Conservation (phyloP, 2,113 vertebrate genomes). For the Cyrtonyx montezumae region DNA sequence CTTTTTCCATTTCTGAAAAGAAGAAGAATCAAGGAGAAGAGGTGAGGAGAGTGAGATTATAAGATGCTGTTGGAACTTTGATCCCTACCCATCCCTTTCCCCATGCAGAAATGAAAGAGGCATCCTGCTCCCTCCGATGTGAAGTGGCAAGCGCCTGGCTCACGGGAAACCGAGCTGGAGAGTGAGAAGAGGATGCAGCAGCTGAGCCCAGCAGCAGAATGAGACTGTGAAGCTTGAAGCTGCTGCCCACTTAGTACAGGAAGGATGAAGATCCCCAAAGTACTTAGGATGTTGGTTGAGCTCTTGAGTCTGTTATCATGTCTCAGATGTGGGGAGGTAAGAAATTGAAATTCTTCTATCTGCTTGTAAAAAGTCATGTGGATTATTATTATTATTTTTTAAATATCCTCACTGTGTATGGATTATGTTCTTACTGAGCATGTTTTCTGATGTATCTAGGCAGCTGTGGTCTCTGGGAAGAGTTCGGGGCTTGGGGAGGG, state of each 20-base stretch:
- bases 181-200: background rate
- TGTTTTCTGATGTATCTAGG: background rate
- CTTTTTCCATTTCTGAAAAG: background rate
- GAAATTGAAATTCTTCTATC: slow-evolving; percentile 7
- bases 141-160: background rate
- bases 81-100: background rate
- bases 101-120: background rate
- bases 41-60: slow-evolving; percentile 2
- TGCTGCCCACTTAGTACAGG: background rate
- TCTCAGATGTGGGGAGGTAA: slow-evolving; percentile 59
- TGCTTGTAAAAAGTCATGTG: background rate
- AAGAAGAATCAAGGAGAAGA: background rate
- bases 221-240: slow-evolving; percentile 24
- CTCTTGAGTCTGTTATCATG: slow-evolving; percentile 4
- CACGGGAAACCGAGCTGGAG: background rate
- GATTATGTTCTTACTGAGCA: background rate
- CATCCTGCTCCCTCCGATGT: background rate
- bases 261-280: slow-evolving; percentile 49
- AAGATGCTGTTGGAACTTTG: background rate
- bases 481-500: background rate
- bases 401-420: background rate
- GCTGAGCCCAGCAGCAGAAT: background rate
- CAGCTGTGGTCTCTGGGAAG: slow-evolving; percentile 9
- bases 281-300: background rate
- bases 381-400: background rate